A percentile compares a stretch with the other conserved stretches of the same genome.
phyloP scores from a whole-genome alignment of 30 jellyfish, hydroid and myxozoan genomes.

The Turritopsis rubra region DNA sequence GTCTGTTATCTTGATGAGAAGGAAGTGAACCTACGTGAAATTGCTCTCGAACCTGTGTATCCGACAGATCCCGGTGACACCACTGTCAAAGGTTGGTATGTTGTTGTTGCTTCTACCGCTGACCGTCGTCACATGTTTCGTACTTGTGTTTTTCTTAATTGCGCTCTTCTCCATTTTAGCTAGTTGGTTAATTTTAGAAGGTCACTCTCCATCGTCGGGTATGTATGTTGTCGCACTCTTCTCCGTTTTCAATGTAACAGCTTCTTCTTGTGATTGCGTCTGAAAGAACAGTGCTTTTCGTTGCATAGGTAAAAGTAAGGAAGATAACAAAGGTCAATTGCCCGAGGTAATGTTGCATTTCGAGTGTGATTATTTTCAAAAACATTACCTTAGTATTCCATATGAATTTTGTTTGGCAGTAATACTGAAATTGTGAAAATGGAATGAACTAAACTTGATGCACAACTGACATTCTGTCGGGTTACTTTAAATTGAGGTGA shows the following conservation, averaged over 20 bases:
- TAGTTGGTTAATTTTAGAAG: slow-evolving; percentile 74
- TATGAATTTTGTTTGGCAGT: too few relatives aligned
- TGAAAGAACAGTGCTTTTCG: not conserved
- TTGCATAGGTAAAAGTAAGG: not conserved
- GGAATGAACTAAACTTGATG: too few relatives aligned
- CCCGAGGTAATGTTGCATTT: not conserved
- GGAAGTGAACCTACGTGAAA: slow-evolving; percentile 69
- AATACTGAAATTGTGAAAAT: too few relatives aligned
- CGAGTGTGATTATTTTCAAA: not conserved
- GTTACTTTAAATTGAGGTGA: not conserved
- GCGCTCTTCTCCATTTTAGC: slow-evolving; percentile 25
- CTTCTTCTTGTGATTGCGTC: not conserved
- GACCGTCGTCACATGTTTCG: too few relatives aligned
- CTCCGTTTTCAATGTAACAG: not conserved
- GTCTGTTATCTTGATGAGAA: slow-evolving; percentile 75
- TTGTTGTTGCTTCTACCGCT: not conserved
- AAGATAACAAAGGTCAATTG: not conserved
- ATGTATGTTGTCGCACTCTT: not conserved
- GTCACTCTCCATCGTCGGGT: slow-evolving; percentile 54
- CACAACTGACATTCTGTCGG: too few relatives aligned
- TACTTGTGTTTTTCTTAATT: too few relatives aligned
- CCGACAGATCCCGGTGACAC: slow-evolving; percentile 87
- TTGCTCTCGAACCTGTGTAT: slow-evolving; percentile 60
- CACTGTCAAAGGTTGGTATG: slow-evolving; percentile 47
- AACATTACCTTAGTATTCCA: too few relatives aligned